Conservation (phyloP, 2,888 invertebrate genomes). For the Uloborus plumipes region DNA sequence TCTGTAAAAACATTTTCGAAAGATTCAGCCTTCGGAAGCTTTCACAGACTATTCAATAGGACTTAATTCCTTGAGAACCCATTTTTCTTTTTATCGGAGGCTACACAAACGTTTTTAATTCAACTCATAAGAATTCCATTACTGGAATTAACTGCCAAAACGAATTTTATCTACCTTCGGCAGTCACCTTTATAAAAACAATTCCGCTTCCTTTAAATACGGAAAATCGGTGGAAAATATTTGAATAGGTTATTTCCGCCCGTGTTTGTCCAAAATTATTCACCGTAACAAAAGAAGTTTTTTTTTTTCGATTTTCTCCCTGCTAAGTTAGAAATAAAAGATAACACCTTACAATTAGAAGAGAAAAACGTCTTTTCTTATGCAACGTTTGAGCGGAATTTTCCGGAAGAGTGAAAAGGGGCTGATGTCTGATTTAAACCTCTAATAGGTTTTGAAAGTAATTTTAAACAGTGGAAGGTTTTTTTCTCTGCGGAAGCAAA, state of each 20-base stretch:
- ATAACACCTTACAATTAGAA: conserved; percentile 45
- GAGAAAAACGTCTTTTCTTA: conserved; percentile 24
- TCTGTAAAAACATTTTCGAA: too few species aligned
- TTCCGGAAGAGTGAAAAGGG: too few species aligned
- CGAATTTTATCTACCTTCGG: conserved; percentile 36
- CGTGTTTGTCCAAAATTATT: conserved; percentile 45
- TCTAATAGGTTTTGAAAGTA: too few species aligned
- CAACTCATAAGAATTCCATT: conserved; percentile 47
- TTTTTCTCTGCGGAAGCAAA: too few species aligned
- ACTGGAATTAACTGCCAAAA: conserved; percentile 41
- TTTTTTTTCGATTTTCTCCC: conserved; percentile 8
- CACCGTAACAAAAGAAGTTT: conserved; percentile 37
- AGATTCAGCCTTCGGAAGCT: too few species aligned
- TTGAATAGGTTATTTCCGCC: conserved; percentile 42
- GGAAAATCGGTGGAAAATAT: conserved; percentile 24
- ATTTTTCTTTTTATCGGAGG: too few species aligned
- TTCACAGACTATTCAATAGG: too few species aligned
- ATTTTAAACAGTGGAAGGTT: too few species aligned
- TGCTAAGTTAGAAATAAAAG: conserved; percentile 4
- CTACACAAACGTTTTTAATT: background rate
- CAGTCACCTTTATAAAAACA: conserved; percentile 13
- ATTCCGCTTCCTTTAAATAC: conserved; percentile 4
- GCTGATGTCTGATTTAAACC: too few species aligned
- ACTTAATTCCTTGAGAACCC: too few species aligned
- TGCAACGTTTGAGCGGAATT: background rate